A percentile compares a stretch with the other conserved stretches of the same genome.
Conservation (phyloP, 2,797 vertebrate species). For the Myoxocephalus aenaeus region DNA sequence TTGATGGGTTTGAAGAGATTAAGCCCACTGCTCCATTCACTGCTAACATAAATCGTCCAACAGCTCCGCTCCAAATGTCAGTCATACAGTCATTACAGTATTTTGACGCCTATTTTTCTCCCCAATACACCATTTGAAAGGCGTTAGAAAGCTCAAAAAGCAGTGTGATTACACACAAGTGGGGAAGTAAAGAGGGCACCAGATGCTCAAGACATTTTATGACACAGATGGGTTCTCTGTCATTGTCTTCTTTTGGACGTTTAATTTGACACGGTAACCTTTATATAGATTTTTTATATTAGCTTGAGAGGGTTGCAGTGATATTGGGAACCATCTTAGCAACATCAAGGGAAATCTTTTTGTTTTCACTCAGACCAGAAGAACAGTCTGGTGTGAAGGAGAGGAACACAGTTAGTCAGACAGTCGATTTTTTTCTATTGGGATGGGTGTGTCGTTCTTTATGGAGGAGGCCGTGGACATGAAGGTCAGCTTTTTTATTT, state of each 20-base stretch:
- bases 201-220: not conserved
- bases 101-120: slow-evolving; percentile 14
- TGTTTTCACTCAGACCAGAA: not conserved
- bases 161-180: not conserved
- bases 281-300: not conserved
- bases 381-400: no score
- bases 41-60: slow-evolving; percentile 46
- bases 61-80: slow-evolving; percentile 30
- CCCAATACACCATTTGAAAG: slow-evolving; percentile 12
- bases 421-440: not conserved
- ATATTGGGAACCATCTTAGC: not conserved
- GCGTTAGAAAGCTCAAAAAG: not conserved
- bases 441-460: no score
- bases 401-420: not conserved
- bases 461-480: no score
- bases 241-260: not conserved
- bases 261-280: not conserved
- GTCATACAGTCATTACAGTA: slow-evolving; percentile 22
- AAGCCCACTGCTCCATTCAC: slow-evolving; percentile 51
- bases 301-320: not conserved
- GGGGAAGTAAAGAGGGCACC: not conserved
- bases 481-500: no score
- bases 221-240: not conserved
- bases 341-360: not conserved
- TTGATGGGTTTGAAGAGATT: slow-evolving; percentile 58